These are phyloP conservation scores for Ornithorhynchus anatinus DNA, from an alignment of 2,113 vertebrate genomes.

Conservation along the genomic window DNA sequence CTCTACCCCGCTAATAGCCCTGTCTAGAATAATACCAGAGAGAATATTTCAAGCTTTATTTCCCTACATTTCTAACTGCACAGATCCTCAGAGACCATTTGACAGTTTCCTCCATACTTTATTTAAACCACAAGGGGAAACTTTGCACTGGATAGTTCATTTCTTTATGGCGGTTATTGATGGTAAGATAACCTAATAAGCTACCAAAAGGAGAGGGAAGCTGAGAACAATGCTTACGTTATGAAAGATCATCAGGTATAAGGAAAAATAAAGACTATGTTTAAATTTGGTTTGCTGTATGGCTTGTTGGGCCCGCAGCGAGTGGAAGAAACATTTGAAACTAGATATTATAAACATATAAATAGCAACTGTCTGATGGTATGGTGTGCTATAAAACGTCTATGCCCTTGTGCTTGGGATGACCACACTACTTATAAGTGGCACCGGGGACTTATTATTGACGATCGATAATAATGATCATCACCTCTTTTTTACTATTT, in stretches of 20 bases:
- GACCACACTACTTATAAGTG: neutral
- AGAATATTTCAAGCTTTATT: neutral
- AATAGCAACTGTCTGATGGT: neutral
- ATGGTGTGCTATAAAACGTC: conserved; percentile 11
- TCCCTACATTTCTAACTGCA: conserved; percentile 28
- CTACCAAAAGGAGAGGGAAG: conserved; percentile 20
- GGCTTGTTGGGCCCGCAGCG: neutral
- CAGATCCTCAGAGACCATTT: neutral
- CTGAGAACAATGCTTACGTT: conserved; percentile 6
- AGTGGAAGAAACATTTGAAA: conserved; percentile 35
- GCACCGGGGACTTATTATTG: no score
- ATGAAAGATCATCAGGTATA: conserved; percentile 42
- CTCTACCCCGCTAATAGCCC: conserved; percentile 13
- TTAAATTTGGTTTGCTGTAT: neutral
- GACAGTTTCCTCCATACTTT: neutral
- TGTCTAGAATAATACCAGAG: neutral
- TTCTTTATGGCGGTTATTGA: conserved; percentile 25
- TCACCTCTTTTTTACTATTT: no score
- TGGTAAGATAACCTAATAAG: conserved; percentile 44
- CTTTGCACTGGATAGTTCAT: conserved; percentile 26
- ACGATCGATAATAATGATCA: no score
- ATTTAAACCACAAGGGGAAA: neutral
- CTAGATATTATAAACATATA: neutral
- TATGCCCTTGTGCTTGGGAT: neutral
- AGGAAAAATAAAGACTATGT: conserved; percentile 6